phyloP scores from a whole-genome alignment of 2,888 invertebrate species.

The Drosophila mettleri region DNA sequence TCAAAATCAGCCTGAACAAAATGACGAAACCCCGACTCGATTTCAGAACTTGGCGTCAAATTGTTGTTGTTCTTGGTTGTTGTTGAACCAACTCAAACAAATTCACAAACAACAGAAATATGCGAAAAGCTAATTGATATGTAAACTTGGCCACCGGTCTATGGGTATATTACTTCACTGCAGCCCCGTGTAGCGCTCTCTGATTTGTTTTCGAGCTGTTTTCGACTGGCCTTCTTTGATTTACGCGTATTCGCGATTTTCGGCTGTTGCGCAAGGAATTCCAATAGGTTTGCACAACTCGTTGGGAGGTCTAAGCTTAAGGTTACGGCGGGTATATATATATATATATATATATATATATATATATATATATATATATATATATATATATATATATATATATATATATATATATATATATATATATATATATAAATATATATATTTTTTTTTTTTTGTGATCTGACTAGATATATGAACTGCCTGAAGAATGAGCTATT shows the following conservation, averaged over 20 bases:
- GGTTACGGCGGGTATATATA: neutral
- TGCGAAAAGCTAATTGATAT: slow-evolving; percentile 65
- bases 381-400: too few species aligned
- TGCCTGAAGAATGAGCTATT: neutral
- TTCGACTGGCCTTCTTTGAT: slow-evolving; percentile 58
- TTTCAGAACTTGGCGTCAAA: slow-evolving; percentile 17
- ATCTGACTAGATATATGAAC: neutral
- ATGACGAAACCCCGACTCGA: slow-evolving; percentile 3
- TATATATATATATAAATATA: too few species aligned
- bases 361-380: too few species aligned
- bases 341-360: too few species aligned
- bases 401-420: too few species aligned
- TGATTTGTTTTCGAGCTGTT: slow-evolving; percentile 21
- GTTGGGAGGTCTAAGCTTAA: slow-evolving; percentile 32
- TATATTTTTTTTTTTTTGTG: too few species aligned
- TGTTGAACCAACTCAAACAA: slow-evolving; percentile 42
- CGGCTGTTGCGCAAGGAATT: slow-evolving; percentile 46
- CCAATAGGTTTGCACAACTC: slow-evolving; percentile 34
- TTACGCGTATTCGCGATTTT: slow-evolving; percentile 18
- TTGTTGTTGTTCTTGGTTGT: slow-evolving; percentile 20
- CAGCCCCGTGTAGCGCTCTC: neutral
- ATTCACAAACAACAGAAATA: slow-evolving; percentile 11
- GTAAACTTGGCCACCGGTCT: slow-evolving; percentile 55
- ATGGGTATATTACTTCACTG: slow-evolving; percentile 12
- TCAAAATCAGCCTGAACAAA: slow-evolving; percentile 20